A percentile compares a stretch with the other conserved stretches of the same genome.
phyloP scores from a whole-genome alignment of 2,113 vertebrate genomes.

The Tachysurus vachellii region DNA sequence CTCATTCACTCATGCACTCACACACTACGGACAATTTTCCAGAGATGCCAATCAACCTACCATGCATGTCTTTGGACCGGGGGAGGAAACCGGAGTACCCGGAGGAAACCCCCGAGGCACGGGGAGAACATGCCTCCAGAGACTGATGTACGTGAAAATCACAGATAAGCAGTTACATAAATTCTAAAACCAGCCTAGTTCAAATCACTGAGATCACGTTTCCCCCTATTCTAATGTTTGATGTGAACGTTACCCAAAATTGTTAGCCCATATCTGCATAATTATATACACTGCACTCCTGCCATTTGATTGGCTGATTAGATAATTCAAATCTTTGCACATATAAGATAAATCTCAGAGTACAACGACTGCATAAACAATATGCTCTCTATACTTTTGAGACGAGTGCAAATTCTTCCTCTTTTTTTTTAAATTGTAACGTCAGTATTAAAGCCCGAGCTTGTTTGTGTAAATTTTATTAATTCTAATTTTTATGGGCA shows the following conservation, averaged over 20 bases:
- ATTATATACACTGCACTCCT: not conserved
- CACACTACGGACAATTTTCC: no score
- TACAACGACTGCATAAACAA: not conserved
- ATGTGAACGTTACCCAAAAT: not conserved
- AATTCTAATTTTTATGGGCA: not conserved
- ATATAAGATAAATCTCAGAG: no score
- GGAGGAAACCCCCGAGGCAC: no score
- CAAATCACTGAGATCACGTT: not conserved
- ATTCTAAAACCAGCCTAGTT: no score
- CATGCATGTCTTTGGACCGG: no score
- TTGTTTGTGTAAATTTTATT: not conserved
- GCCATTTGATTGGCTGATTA: not conserved
- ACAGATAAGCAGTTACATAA: no score
- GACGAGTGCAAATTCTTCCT: not conserved
- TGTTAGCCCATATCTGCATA: not conserved
- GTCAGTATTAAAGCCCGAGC: not conserved
- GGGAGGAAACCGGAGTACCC: no score
- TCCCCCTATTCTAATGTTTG: not conserved
- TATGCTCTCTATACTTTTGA: not conserved
- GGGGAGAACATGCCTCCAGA: no score
- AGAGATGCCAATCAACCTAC: no score
- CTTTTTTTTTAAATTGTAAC: not conserved
- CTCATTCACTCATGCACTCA: no score
- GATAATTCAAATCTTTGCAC: not conserved
- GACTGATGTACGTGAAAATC: not conserved